Conservation (phyloP, 2,113 vertebrate genomes). For the Mola mola region DNA sequence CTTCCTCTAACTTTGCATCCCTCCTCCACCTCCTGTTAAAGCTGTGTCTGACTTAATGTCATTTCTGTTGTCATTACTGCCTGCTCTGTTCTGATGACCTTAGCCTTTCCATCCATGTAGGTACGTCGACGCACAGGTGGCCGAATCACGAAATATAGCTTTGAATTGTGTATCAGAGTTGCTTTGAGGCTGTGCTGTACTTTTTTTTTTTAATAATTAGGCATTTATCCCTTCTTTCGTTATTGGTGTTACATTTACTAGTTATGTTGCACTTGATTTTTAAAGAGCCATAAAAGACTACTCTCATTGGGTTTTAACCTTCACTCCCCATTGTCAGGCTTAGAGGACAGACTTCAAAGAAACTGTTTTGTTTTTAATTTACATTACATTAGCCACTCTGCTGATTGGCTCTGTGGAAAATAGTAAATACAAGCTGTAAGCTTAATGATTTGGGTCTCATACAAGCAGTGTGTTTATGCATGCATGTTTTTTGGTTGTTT, state of each 20-base stretch:
- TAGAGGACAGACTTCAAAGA: conserved; percentile 58
- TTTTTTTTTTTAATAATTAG: conserved; percentile 34
- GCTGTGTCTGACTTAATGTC: no score
- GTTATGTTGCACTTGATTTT: conserved; percentile 32
- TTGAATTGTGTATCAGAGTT: no score
- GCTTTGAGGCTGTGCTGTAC: conserved; percentile 17
- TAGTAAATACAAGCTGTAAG: neutral
- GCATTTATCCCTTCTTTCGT: conserved; percentile 44
- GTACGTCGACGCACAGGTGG: no score
- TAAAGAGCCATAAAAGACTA: conserved; percentile 30
- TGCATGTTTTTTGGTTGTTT: conserved; percentile 8
- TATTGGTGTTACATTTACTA: conserved; percentile 29
- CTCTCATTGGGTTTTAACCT: conserved; percentile 49
- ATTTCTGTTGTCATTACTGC: no score
- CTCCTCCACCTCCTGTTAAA: no score
- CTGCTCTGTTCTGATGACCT: no score
- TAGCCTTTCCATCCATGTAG: no score
- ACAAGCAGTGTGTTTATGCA: conserved; percentile 1
- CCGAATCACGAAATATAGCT: no score
- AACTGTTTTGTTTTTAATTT: conserved; percentile 62
- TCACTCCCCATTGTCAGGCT: conserved; percentile 41
- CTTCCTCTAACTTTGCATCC: no score
- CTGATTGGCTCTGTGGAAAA: conserved; percentile 35
- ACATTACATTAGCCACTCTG: conserved; percentile 39
- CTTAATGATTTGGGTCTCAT: conserved; percentile 2